phyloP scores from a whole-genome alignment of 2,888 invertebrate genomes.

The Coelopa pilipes region DNA sequence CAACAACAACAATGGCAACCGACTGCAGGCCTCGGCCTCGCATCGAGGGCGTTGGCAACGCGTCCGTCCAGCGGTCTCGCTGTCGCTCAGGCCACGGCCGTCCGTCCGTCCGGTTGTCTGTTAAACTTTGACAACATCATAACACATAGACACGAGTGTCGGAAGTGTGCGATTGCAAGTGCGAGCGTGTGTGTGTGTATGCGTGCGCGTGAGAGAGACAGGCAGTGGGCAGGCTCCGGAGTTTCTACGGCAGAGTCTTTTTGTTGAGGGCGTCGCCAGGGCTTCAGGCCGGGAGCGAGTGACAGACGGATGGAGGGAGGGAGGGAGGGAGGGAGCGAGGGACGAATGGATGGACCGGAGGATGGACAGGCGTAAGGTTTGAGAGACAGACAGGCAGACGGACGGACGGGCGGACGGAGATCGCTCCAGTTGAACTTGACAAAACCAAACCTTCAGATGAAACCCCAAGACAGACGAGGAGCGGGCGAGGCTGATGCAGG shows the following conservation, averaged over 20 bases:
- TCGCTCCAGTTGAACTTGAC: no score
- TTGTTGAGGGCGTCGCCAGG: slow-evolving; percentile 20
- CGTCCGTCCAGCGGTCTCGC: slow-evolving; percentile 19
- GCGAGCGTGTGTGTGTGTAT: neutral
- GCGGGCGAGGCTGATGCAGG: no score
- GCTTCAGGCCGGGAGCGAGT: neutral
- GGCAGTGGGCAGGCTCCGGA: slow-evolving; percentile 7
- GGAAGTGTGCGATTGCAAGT: neutral
- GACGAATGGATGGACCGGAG: no score
- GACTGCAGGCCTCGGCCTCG: neutral
- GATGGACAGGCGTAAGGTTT: neutral
- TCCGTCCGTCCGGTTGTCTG: slow-evolving; percentile 26
- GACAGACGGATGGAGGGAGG: neutral
- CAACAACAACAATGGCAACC: neutral
- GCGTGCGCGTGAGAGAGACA: neutral
- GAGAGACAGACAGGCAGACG: neutral
- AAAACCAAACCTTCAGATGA: neutral
- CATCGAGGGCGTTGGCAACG: slow-evolving; percentile 29
- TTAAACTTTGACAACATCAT: slow-evolving; percentile 39
- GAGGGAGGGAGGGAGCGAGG: neutral
- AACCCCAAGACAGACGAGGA: no score
- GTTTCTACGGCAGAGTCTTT: slow-evolving; percentile 23
- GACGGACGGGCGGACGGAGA: no score
- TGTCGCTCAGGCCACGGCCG: no score
- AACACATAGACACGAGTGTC: neutral